Evolutionary conservation across 2,113 vertebrate species (phyloP).

Genomic region (Thomomys bottae): DNA sequence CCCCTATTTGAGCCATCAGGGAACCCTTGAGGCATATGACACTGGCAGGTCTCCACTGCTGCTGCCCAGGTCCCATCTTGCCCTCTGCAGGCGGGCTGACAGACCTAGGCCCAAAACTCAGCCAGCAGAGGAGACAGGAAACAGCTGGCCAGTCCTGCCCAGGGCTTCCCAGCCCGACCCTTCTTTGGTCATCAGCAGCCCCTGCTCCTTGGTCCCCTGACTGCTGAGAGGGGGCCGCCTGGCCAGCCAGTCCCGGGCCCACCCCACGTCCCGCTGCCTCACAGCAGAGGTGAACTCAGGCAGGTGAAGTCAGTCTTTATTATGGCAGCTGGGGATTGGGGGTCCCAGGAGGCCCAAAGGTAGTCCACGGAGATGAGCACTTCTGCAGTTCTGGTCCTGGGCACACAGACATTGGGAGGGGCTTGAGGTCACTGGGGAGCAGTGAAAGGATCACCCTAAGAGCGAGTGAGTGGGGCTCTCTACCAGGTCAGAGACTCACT

Average conservation of each 20-base stretch:
- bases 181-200: too few species aligned
- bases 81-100: too few species aligned
- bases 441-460: neutral
- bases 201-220: too few species aligned
- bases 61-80: too few species aligned
- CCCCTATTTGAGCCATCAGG: neutral
- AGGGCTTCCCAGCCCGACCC: too few species aligned
- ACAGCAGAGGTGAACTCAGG: neutral
- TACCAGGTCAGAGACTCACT: neutral
- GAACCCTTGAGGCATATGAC: too few species aligned
- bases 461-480: neutral
- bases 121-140: too few species aligned
- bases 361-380: neutral
- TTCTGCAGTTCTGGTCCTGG: neutral
- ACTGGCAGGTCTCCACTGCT: too few species aligned
- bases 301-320: constrained; percentile 42
- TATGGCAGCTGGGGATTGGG: neutral
- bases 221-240: too few species aligned
- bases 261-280: neutral
- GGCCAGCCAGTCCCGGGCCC: too few species aligned
- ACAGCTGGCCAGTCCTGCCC: too few species aligned
- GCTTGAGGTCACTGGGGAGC: neutral
- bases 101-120: too few species aligned
- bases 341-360: neutral
- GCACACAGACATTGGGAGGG: neutral